These are phyloP conservation scores for Neotragus pygmaeus DNA, from an alignment of 2,113 vertebrate genomes.

Conservation along the genomic window DNA sequence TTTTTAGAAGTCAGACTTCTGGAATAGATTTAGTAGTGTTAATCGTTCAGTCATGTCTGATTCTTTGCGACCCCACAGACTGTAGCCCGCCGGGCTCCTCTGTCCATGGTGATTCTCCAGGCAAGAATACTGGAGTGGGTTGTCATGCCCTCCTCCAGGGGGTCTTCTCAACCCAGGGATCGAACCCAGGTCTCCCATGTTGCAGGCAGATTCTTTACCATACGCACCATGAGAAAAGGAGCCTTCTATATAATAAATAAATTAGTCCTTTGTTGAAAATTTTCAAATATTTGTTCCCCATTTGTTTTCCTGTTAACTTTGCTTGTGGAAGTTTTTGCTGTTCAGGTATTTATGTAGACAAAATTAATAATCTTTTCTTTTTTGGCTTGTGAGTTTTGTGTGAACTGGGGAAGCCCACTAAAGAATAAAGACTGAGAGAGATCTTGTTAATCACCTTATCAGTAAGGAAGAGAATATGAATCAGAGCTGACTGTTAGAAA, in stretches of 20 bases:
- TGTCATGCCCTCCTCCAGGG: not conserved
- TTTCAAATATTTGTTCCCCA: not conserved
- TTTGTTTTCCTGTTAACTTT: not conserved
- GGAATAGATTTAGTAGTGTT: not conserved
- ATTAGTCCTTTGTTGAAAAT: not conserved
- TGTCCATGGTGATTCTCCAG: not conserved
- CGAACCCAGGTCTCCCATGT: not conserved
- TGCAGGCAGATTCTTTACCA: not conserved
- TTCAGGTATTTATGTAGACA: not conserved
- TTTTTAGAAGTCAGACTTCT: constrained; percentile 24
- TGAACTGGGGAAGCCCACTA: not conserved
- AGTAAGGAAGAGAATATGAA: not conserved
- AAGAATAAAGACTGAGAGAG: not conserved
- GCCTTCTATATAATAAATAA: not conserved
- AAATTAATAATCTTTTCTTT: not conserved
- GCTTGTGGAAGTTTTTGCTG: not conserved
- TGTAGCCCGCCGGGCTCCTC: not conserved
- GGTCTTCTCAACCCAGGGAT: not conserved
- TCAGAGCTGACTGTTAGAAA: not conserved
- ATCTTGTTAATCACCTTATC: not conserved
- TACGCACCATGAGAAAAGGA: not conserved
- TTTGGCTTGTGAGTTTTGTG: not conserved
- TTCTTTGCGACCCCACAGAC: not conserved
- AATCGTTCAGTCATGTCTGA: not conserved
- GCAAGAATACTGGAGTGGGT: not conserved